Evolutionary conservation across 64 coral and sea anemone species (phyloP).

Genomic region (Pocillopora damicornis): DNA sequence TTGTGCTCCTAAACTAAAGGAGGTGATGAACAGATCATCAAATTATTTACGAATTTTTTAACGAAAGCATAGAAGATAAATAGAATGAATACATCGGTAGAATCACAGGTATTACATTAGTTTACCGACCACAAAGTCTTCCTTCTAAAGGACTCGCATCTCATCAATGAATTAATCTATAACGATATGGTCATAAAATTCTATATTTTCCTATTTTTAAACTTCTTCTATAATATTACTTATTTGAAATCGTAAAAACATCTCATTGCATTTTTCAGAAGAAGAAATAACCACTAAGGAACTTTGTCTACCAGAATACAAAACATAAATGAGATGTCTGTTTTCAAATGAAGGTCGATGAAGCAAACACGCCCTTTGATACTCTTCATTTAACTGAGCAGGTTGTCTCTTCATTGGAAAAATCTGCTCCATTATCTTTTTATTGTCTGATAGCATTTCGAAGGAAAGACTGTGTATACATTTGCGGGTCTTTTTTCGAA

Average conservation of each 20-base stretch:
- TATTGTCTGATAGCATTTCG: background rate
- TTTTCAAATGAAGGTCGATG: conserved; percentile 12
- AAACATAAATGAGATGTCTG: background rate
- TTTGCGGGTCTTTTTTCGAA: background rate
- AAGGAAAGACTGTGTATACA: background rate
- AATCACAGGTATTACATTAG: background rate
- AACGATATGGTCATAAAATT: background rate
- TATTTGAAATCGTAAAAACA: conserved; percentile 3
- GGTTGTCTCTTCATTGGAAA: conserved; percentile 19
- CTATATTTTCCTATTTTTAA: background rate
- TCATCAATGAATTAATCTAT: background rate
- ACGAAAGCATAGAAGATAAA: background rate
- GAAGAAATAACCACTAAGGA: background rate
- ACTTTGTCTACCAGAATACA: background rate
- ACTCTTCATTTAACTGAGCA: conserved; percentile 10
- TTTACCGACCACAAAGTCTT: background rate
- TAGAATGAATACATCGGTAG: background rate
- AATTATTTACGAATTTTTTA: background rate
- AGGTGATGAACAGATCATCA: background rate
- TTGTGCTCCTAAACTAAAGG: too few relatives aligned
- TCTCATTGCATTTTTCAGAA: background rate
- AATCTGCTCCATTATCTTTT: conserved; percentile 2
- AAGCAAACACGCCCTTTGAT: background rate
- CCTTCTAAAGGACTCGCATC: background rate
- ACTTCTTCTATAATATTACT: background rate